Evolutionary conservation across 2,797 vertebrate species (phyloP).

Genomic region (Argya squamiceps): DNA sequence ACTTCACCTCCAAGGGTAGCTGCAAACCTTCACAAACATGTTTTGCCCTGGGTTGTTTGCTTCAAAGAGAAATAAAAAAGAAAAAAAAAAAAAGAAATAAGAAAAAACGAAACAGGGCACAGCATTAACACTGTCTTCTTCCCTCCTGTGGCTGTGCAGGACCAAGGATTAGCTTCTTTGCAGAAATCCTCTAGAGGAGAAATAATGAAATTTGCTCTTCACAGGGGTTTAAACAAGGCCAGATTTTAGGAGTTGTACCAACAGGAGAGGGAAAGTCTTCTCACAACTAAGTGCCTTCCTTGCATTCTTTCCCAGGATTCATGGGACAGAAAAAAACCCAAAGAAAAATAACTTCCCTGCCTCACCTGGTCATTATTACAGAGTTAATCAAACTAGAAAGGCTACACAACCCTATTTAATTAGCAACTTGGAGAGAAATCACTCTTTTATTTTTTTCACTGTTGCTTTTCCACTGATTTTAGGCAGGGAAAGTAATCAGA

Average conservation of each 20-base stretch:
- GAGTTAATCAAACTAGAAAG: conserved; percentile 1
- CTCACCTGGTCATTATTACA: conserved; percentile 18
- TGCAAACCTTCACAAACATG: neutral
- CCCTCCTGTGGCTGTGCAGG: neutral
- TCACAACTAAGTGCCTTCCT: neutral
- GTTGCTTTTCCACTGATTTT: neutral
- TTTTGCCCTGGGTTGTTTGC: neutral
- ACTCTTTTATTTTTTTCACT: neutral
- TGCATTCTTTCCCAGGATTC: conserved; percentile 8
- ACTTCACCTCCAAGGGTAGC: neutral
- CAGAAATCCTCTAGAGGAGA: neutral
- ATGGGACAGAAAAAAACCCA: neutral
- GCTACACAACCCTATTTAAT: neutral
- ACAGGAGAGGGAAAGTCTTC: neutral
- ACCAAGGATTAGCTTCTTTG: neutral
- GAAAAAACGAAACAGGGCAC: neutral
- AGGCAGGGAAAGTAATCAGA: neutral
- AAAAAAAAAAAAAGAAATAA: neutral
- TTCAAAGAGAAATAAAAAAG: neutral
- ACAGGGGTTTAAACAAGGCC: neutral
- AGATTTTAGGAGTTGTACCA: neutral
- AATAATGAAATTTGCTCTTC: neutral
- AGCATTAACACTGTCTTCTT: neutral
- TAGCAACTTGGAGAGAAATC: neutral
- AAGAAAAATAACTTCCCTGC: neutral